Evolutionary conservation across 2,888 invertebrate genomes (phyloP), one percentile per base, ranked within the genome.

Genomic region (Chymomyza fuscimana): DNA sequence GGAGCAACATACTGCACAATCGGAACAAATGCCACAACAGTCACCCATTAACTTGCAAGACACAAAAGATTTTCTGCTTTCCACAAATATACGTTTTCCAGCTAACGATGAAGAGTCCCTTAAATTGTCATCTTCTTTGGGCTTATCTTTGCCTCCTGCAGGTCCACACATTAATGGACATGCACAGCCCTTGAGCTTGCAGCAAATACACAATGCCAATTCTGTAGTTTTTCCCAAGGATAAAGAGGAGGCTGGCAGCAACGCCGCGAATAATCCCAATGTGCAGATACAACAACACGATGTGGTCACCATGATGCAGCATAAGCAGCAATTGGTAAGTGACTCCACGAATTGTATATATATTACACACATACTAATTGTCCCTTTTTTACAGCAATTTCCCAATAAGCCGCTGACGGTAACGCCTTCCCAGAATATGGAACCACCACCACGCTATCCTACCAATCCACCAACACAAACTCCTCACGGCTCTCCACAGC

Each of bases 61-160:
- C 51, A 91, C 90, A 3, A 89, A 92, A 67, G 91, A 92, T 54
- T 74, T 91, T 0, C 74, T 91, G 16, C 89, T 91, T 3, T 90
- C 91, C 16, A 91, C 89, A 51, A 92, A 91, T 70, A 91, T 92
- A 65, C 91, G 92, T 0, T 92, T 92, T 65, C 92, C 92, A 0
- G 86, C 82, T 1, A 87, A 82, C 69, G 88, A 89, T 16, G 89
- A 89, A 6, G 89, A 89, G 59, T 77, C 79, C 1, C 6, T 58
- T 4, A 22, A 54, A 54, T 19, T 22, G 19, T 54, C 54, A 54
- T 9, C 54, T 19, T 22, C 54, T 15, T 5, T 19, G 54, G 40
- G 54, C 22, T 22, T 54, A 3, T 0, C 54, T 54, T 9, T 58
- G 10, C 86, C 89, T 2, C 89, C 89, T 0, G 72, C 77, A 3